Base-by-base conservation (phyloP, 2,888 invertebrate species). In the Drosophila percnosoma region DNA sequence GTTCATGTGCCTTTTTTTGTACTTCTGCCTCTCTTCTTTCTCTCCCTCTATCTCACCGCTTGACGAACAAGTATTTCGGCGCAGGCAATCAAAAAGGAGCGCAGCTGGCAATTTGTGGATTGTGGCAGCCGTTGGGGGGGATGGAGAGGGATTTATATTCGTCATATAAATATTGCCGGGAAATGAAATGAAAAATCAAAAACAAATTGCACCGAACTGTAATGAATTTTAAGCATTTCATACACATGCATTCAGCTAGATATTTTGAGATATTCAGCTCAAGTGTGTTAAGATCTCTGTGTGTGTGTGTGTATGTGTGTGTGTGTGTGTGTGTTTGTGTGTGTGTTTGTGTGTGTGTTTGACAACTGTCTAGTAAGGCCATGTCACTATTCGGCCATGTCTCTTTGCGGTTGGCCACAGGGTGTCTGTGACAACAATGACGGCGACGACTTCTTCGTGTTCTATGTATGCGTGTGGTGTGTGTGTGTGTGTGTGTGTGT, bases 401-500 rank as follows among this genome's bases (percentile, higher is more conserved):
- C 89, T 87, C 89, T 88, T 88, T 88, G 84, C 84, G 89, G 89
- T 87, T 87, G 87, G 75, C 86, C 89, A 79, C 89, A 88, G 88
- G 88, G 89, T 88, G 85, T 87, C 85, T 85, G 74, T 84, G 87
- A 78, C 85, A 80, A 80, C 75, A 77, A 73, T 68, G 81, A 59
- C 70, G 67, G 45, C 68, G 42, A 62, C 54, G 80, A 80, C 81
- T 55, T 78, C 68, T 78, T 75, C 57, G 63, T 72, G 68, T 72
- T 40, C 64, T 52, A 45, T 69, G 38, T 63, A 51, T 65, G 38
- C 60, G 63, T 62, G 57, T 36, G 36, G 54, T 13, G 21, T 15
- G 13, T 45, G 7, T 13, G n/a, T 51, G 31, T 52, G 0, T 13
- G 45, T 72, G 70, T 75, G 67, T 63, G 59, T 80, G 80, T 87